Conservation (phyloP, 2,113 vertebrate species). For the Xenopus tropicalis region UCB_Xtro_10.0 CM004450.2:51072501-51073000, state of each 20-base stretch:
- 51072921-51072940: slow-evolving; percentile 24
- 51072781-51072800: slow-evolving; percentile 65
- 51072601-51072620: slow-evolving; percentile 78
- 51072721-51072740: slow-evolving; percentile 26
- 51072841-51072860: slow-evolving; percentile 77
- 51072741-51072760: slow-evolving; percentile 33
- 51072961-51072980: not conserved
- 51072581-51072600: slow-evolving; percentile 69
- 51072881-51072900: slow-evolving; percentile 44
- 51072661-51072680: slow-evolving; percentile 78
- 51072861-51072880: slow-evolving; percentile 62
- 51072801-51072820: slow-evolving; percentile 68
- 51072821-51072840: slow-evolving; percentile 74
- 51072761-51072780: slow-evolving; percentile 23
- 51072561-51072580: slow-evolving; percentile 51
- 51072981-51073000: not conserved
- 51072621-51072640: slow-evolving; percentile 71
- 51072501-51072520: slow-evolving; percentile 21
- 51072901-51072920: slow-evolving; percentile 27
- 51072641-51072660: slow-evolving; percentile 71
- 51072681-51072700: slow-evolving; percentile 70
- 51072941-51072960: slow-evolving; percentile 13
- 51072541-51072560: slow-evolving; percentile 26
- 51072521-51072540: slow-evolving; percentile 9
- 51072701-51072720: slow-evolving; percentile 52